Evolutionary conservation across 2,113 vertebrate species (phyloP).

Genomic region (Poeciliopsis occidentalis): DNA sequence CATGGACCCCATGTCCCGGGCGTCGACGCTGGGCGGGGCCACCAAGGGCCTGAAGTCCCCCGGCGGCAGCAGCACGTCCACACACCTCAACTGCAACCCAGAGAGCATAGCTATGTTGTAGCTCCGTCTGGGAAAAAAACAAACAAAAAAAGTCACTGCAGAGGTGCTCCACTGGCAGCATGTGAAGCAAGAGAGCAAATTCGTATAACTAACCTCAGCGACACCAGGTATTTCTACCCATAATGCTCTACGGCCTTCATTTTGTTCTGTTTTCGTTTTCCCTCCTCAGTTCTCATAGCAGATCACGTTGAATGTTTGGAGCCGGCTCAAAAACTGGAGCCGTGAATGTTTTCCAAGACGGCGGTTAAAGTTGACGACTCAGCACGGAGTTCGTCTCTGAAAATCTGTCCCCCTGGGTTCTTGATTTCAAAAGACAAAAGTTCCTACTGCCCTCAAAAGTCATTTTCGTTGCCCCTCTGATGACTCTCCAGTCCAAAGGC

Average conservation of each 20-base stretch:
- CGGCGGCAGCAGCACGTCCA: slow-evolving; percentile 87
- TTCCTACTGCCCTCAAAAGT: slow-evolving; percentile 5
- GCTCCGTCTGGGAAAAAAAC: slow-evolving; percentile 11
- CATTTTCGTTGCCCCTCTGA: neutral
- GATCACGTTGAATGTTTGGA: slow-evolving; percentile 45
- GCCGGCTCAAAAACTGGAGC: slow-evolving; percentile 18
- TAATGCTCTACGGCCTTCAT: slow-evolving; percentile 3
- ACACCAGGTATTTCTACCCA: slow-evolving; percentile 22
- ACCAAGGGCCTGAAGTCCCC: slow-evolving; percentile 87
- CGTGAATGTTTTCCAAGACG: slow-evolving; percentile 55
- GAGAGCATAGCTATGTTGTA: slow-evolving; percentile 92
- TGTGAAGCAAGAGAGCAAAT: slow-evolving; percentile 11
- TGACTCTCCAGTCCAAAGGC: slow-evolving; percentile 20
- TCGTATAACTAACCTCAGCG: slow-evolving; percentile 21
- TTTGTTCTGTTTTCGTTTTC: no score
- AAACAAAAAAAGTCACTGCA: neutral
- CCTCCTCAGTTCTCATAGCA: neutral
- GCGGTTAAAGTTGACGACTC: neutral
- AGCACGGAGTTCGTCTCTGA: slow-evolving; percentile 2
- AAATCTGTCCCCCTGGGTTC: slow-evolving; percentile 7
- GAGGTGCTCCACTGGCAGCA: slow-evolving; percentile 28
- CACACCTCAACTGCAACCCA: slow-evolving; percentile 89
- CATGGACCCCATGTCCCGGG: slow-evolving; percentile 68
- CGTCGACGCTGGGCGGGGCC: slow-evolving; percentile 64
- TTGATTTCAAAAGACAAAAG: slow-evolving; percentile 13